These are phyloP conservation scores for Microcebus jonahi DNA, from an alignment of 2,113 vertebrate genomes.

Conservation along the genomic window DNA sequence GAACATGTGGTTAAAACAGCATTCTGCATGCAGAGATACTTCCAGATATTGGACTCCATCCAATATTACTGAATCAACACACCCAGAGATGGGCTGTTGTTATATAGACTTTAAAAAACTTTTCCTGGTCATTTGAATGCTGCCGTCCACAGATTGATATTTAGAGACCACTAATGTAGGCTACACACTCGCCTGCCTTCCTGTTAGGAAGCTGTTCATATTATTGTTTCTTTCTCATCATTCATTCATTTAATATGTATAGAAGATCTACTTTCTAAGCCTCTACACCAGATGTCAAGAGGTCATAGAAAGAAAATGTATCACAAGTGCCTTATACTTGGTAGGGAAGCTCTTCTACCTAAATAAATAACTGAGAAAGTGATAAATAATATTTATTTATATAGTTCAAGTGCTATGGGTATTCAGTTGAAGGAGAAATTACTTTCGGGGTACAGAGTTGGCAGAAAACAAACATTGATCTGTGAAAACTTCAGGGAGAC, in stretches of 20 bases:
- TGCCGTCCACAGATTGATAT: not conserved
- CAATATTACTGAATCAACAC: not conserved
- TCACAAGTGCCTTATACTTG: not conserved
- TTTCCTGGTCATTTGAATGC: not conserved
- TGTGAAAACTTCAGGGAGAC: not conserved
- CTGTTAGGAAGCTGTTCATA: not conserved
- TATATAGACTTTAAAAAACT: not conserved
- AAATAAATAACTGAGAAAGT: constrained; percentile 7
- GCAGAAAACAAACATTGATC: not conserved
- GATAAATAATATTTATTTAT: not conserved
- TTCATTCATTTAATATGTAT: constrained; percentile 23
- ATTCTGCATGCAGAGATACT: not conserved
- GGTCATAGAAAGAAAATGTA: not conserved
- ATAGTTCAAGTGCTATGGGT: not conserved
- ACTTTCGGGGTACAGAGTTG: not conserved
- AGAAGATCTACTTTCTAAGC: not conserved
- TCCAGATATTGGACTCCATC: not conserved
- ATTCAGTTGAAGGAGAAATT: constrained; percentile 8
- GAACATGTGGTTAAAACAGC: not conserved
- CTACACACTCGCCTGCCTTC: not conserved
- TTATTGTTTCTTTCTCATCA: not conserved
- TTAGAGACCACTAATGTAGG: not conserved
- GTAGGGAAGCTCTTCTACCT: not conserved
- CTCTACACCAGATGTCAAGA: constrained; percentile 10
- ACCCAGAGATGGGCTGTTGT: not conserved